Evolutionary conservation across 2,888 invertebrate species (phyloP).

Genomic region (Nudaria mundana): DNA sequence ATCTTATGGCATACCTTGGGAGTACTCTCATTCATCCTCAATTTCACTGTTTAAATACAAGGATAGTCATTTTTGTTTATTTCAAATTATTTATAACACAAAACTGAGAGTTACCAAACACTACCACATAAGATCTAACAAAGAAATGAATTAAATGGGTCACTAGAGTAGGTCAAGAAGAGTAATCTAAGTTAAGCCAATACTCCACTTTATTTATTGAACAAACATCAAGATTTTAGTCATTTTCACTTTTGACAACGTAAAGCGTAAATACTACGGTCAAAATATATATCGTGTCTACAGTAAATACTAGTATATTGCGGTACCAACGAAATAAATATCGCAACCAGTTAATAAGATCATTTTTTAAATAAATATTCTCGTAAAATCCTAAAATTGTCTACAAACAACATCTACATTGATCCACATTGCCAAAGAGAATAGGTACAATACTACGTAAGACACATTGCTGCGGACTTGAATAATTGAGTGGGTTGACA

Average conservation of each 20-base stretch:
- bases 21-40: conserved; percentile 52
- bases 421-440: too few species aligned
- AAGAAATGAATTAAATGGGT: conserved; percentile 46
- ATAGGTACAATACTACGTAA: too few species aligned
- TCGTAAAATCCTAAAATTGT: too few species aligned
- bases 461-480: too few species aligned
- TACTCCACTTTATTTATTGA: conserved; percentile 40
- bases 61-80: conserved; percentile 18
- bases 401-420: too few species aligned
- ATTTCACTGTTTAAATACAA: conserved; percentile 22
- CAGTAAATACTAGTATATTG: not conserved
- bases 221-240: conserved; percentile 38
- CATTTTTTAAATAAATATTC: conserved; percentile 8
- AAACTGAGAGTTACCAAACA: too few species aligned
- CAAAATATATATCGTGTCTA: not conserved
- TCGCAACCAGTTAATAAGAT: not conserved
- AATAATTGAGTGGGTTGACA: too few species aligned
- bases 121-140: conserved; percentile 32
- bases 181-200: conserved; percentile 10
- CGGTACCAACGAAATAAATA: not conserved
- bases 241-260: conserved; percentile 3
- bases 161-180: conserved; percentile 40
- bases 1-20: conserved; percentile 23
- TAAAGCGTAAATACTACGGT: not conserved
- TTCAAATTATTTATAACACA: too few species aligned